phyloP scores from a whole-genome alignment of 2,888 invertebrate genomes.

The Zhengitettix transpicula region DNA sequence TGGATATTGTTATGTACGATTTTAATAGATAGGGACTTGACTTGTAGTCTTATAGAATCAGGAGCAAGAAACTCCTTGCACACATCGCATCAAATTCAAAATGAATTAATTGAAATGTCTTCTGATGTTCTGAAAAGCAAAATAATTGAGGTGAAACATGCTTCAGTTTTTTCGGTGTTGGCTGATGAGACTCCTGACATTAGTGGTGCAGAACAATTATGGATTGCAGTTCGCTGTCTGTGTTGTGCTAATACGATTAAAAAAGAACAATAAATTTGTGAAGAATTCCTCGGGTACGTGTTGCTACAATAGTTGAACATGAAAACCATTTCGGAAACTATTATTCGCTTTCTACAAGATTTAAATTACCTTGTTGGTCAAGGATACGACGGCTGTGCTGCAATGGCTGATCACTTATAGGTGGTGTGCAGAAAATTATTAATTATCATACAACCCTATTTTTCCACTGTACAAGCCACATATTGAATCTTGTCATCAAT shows the following conservation, averaged over 20 bases:
- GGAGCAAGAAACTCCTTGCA: neutral
- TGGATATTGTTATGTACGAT: no score
- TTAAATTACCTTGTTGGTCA: neutral
- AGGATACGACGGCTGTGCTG: neutral
- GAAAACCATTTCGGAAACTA: neutral
- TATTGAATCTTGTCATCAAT: no score
- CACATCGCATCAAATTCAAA: neutral
- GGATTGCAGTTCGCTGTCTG: constrained; percentile 12
- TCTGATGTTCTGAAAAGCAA: neutral
- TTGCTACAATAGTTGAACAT: neutral
- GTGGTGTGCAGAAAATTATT: no score
- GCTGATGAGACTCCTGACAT: constrained; percentile 18
- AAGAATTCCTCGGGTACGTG: neutral
- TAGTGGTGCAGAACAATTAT: constrained; percentile 18
- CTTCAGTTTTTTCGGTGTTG: constrained; percentile 14
- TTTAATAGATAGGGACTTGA: no score
- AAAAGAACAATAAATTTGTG: neutral
- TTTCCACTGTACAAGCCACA: neutral
- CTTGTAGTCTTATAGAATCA: no score
- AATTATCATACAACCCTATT: neutral
- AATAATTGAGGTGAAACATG: constrained; percentile 4
- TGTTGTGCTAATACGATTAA: neutral
- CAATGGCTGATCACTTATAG: no score
- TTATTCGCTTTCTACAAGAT: neutral
- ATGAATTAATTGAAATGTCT: neutral